Base-by-base conservation (phyloP, 2,888 invertebrate genomes). In the Frankliniella fusca region DNA sequence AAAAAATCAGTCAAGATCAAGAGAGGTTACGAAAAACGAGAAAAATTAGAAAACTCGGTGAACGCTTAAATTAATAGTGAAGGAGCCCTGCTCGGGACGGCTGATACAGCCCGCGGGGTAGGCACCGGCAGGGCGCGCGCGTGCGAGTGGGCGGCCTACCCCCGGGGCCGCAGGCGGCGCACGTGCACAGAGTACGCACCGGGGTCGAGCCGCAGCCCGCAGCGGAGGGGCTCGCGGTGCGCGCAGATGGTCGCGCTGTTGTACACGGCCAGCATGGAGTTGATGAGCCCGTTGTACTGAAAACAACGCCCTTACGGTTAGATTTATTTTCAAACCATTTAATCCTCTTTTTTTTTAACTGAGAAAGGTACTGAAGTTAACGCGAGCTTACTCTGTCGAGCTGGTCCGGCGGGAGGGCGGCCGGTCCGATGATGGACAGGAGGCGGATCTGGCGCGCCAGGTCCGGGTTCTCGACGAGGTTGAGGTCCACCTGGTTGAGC, bases 251-350 rank as follows among this genome's bases (percentile, higher is more conserved):
- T 93, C 0, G 96, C 96, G 0, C 92, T 93, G 87, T 96, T 95
- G 89, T 95, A 97, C 0, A 95, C 93, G 0, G 94, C 93, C 23
- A 95, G 90, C 96, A 97, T 96, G 87, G 96, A 95, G 86, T 95
- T 96, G 85, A 96, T 94, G 70, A 96, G 89, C 80, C 95, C 92
- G 88, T 96, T 96, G 88, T 95, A 96, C 96, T 95, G 90, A 54
- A 89, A 90, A 87, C 87, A 83, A 83, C 83, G 80, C 80, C n/a
- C 2, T 38, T 38, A 38, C 80, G 8, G 7, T 80, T 7, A 80
- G 8, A 80, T 20, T 8, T 20, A 7, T 54, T 12, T 54, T 54
- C n/a, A 54, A 54, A n/a, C n/a, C 20, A 38, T 28, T 79, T n/a
- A n/a, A n/a, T n/a, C n/a, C n/a, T 82, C 28, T 82, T 50, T 61